Base-by-base conservation (phyloP, 2,888 invertebrate genomes). In the Prenolepis imparis region DNA sequence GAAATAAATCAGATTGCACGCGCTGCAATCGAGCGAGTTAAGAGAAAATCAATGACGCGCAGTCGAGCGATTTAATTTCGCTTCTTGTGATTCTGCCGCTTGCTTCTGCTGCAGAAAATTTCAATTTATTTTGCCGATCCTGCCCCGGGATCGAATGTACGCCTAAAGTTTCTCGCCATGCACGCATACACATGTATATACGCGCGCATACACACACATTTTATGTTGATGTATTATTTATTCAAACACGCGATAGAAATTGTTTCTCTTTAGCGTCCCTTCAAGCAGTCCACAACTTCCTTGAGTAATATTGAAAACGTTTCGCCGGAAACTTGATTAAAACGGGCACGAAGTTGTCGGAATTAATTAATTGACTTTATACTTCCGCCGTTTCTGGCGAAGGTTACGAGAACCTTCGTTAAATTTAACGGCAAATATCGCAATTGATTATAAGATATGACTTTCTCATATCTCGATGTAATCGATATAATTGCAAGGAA, bases 351-450 rank as follows among this genome's bases (percentile, higher is more conserved):
- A 80, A 80, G 28, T 80, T 61, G 73, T 44, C 36, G 44, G 44
- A 59, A 80, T 80, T 72, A 80, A 78, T 78, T 78, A 78, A 80
- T 80, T 80, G 78, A 72, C 70, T 78, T 70, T 70, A 72, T 72
- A 70, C 72, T 80, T 61, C 48, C 36, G 44, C 32, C 32, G 18
- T 80, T 72, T 44, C 59, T 11, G 3, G 3, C 32, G n/a, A 59
- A 44, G 36, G 12, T 41, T 28, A 28, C 15, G 57, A 68, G n/a
- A 70, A 70, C 12, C 41, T 48, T 12, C 59, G 48, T 61, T 39
- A 70, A 39, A 78, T 80, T 80, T 72, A 59, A 80, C 36, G n/a
- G 18, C 59, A 72, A 36, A 48, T 48, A 36, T 72, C 41, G 44
- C 15, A 21, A 44, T 67, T 44, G 32, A 57, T 59, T 70, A 44